Evolutionary conservation across 2,113 vertebrate genomes (phyloP), one percentile per base, ranked within the genome.

Genomic region (Spermophilus dauricus): DNA sequence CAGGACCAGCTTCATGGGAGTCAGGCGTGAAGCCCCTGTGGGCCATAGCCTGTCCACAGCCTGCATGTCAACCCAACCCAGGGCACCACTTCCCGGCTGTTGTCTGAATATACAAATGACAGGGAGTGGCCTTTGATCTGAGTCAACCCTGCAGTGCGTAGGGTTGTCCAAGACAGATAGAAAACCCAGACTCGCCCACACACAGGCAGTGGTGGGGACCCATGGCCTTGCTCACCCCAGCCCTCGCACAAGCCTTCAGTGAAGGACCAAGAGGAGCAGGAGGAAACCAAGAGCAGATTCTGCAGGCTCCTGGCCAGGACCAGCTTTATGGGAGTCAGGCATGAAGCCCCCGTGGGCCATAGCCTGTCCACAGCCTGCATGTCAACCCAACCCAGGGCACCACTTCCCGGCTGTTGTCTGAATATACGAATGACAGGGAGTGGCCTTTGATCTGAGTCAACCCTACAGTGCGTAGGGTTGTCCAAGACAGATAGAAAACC

Each of bases 281-380:
- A 84, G 39, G 70, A 63, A 26, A 24, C 28, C 18, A 6, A 3
- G 9, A 32, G 48, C 9, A 39, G 24, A 30, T 53, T 39, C 78
- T 58, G 22, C 5, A 56, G 67, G 20, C 26, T 78, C 53, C 45
- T 26, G 14, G 22, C 70, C 45, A 5, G 37, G 56, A 39, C 10
- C 61, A 28, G 12, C 3, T 13, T 26, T 18, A 0, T 30, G 56
- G 56, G 17, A 58, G 18, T 24, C 56, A 58, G 20, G 5, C 20
- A 0, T 58, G 18, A 53, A 53, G 51, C 65, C 4, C 11, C 37
- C 6, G 0, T 8, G 45, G 18, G 34, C 73, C 70, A 53, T 73
- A 17, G 76, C 51, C 17, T 37, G 78, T 8, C 10, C 17, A 1
- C 1, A 5, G 13, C n/a, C 0, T 8, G 8, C 10, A 10, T 4